Percentiles rank a stretch among this genome's conserved stretches.
phyloP scores from a whole-genome alignment of 92 coral and sea anemone species.

The Porites lobata region DNA sequence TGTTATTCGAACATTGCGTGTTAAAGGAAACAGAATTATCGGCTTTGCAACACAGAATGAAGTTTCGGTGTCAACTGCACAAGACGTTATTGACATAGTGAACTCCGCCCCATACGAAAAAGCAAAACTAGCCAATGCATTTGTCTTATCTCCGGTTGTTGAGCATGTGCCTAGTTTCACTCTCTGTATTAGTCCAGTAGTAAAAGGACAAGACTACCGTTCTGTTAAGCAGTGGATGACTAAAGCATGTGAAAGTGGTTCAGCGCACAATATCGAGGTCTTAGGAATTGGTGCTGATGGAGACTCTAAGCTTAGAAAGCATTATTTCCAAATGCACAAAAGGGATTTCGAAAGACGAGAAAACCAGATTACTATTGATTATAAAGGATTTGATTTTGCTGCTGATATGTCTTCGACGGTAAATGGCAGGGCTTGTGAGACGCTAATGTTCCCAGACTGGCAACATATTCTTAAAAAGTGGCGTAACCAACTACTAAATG shows the following conservation, averaged over 20 bases:
- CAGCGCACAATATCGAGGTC: no score
- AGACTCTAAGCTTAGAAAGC: conserved; percentile 50
- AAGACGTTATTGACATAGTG: conserved; percentile 42
- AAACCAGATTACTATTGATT: conserved; percentile 12
- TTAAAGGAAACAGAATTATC: conserved; percentile 41
- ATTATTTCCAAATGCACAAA: conserved; percentile 27
- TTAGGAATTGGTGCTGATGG: conserved; percentile 50
- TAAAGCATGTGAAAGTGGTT: conserved; percentile 1
- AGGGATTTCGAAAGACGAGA: background rate
- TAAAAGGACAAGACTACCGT: conserved; percentile 41
- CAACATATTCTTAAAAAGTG: conserved; percentile 40
- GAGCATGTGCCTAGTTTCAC: conserved; percentile 35
- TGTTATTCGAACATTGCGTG: conserved; percentile 10
- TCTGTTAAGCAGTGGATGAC: conserved; percentile 9
- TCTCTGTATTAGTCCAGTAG: conserved; percentile 35
- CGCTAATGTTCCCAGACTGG: conserved; percentile 57
- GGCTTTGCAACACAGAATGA: conserved; percentile 46
- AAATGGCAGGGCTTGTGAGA: background rate
- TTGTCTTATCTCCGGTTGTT: conserved; percentile 32
- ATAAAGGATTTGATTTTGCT: conserved; percentile 22
- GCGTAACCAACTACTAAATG: background rate
- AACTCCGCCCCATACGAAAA: conserved; percentile 16
- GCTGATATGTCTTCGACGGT: background rate
- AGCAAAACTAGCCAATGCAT: conserved; percentile 57
- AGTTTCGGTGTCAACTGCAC: conserved; percentile 30